phyloP scores from a whole-genome alignment of 2,797 vertebrate species.

The Galago senegalensis region DNA sequence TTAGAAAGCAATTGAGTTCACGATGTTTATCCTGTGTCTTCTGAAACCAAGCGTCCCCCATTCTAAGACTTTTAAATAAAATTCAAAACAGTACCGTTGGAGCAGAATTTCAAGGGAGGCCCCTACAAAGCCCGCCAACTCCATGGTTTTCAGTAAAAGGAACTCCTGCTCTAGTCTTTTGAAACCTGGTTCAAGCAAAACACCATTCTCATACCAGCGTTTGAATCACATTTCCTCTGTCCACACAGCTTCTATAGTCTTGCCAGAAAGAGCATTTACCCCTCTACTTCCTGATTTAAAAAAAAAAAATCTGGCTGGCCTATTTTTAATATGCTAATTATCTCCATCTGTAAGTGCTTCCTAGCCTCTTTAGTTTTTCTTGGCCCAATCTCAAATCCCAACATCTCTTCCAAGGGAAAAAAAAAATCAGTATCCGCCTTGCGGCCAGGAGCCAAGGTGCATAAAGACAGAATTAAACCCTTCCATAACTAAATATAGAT shows the following conservation, averaged over 20 bases:
- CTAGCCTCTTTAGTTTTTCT: conserved; percentile 74
- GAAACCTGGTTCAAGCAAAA: conserved; percentile 86
- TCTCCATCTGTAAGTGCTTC: conserved; percentile 84
- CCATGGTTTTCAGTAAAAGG: conserved; percentile 83
- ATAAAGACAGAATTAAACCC: conserved; percentile 48
- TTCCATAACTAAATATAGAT: conserved; percentile 65
- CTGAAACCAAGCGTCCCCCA: conserved; percentile 77
- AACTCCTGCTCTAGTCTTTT: conserved; percentile 81
- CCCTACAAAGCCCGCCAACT: conserved; percentile 76
- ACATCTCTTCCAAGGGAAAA: conserved; percentile 70
- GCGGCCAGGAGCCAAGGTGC: conserved; percentile 60
- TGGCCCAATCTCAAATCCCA: conserved; percentile 77
- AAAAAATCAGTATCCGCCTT: conserved; percentile 44
- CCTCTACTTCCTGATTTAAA: conserved; percentile 80
- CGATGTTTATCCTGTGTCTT: conserved; percentile 79
- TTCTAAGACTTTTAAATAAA: conserved; percentile 81
- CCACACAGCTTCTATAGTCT: conserved; percentile 82
- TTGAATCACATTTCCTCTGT: conserved; percentile 85
- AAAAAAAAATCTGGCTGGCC: conserved; percentile 78
- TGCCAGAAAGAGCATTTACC: conserved; percentile 84
- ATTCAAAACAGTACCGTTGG: conserved; percentile 82
- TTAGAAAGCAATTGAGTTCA: conserved; percentile 65
- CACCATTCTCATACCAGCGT: conserved; percentile 81
- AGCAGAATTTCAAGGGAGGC: conserved; percentile 84
- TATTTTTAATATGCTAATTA: conserved; percentile 87